A percentile compares a stretch with the other conserved stretches of the same genome.
These are phyloP conservation scores for Plutomurus gul DNA, from an alignment of 1,140 invertebrate species.

Conservation along the genomic window DNA sequence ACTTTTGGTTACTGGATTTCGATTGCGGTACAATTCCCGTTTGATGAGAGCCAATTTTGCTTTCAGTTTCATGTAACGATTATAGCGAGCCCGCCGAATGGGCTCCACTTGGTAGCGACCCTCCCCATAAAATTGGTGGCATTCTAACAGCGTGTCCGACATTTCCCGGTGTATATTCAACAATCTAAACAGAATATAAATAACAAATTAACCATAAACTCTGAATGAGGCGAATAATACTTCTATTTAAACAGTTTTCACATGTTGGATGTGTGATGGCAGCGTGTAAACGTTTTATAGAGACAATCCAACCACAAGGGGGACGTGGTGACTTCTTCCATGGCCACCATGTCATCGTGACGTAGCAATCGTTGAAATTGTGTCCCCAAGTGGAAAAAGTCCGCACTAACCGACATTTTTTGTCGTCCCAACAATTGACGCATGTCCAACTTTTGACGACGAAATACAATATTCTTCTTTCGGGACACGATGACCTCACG, in stretches of 20 bases:
- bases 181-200: constrained; percentile 39
- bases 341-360: constrained; percentile 49
- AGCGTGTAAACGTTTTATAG: constrained; percentile 27
- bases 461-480: constrained; percentile 50
- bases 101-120: not conserved
- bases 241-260: too few relatives aligned
- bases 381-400: constrained; percentile 41
- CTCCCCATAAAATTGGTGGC: not conserved
- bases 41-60: constrained; percentile 44
- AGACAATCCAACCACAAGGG: constrained; percentile 51
- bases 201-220: not conserved
- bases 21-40: constrained; percentile 9
- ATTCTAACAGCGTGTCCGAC: constrained; percentile 41
- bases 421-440: constrained; percentile 43
- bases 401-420: constrained; percentile 29
- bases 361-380: constrained; percentile 47
- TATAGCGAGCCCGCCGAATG: constrained; percentile 43
- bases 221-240: too few relatives aligned
- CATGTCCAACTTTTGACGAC: constrained; percentile 50
- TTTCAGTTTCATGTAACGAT: constrained; percentile 47
- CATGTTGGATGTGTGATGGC: constrained; percentile 46
- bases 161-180: constrained; percentile 48
- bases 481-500: constrained; percentile 33
- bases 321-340: constrained; percentile 35
- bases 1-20: not conserved